phyloP scores from a whole-genome alignment of 2,113 vertebrate species.

The Bubalus kerabau region DNA sequence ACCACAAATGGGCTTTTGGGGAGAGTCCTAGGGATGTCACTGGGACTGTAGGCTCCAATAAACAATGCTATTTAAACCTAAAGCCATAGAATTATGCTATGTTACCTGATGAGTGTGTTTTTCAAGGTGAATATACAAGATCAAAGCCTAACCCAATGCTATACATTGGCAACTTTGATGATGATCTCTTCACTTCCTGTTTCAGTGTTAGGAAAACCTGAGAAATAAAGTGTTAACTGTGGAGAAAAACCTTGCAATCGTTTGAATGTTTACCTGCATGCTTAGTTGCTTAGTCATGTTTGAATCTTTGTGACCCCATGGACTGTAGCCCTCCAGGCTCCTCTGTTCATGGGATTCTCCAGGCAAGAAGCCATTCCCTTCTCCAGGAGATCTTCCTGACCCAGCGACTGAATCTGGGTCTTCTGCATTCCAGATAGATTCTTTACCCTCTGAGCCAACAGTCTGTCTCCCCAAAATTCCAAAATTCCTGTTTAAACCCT shows the following conservation, averaged over 20 bases:
- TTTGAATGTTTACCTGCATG: not conserved
- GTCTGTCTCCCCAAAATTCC: not conserved
- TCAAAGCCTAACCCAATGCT: not conserved
- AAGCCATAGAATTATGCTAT: not conserved
- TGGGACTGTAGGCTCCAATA: not conserved
- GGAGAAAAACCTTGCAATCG: not conserved
- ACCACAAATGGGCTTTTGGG: not conserved
- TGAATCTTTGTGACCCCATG: not conserved
- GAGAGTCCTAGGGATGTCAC: not conserved
- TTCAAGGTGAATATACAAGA: not conserved
- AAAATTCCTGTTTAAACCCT: not conserved
- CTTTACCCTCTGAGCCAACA: not conserved
- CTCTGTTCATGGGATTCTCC: not conserved
- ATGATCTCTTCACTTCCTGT: not conserved
- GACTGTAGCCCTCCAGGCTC: not conserved
- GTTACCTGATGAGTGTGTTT: not conserved
- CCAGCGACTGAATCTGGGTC: not conserved
- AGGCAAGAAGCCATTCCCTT: not conserved
- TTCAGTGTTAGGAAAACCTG: not conserved
- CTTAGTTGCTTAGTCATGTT: not conserved
- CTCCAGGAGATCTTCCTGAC: not conserved
- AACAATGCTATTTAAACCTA: not conserved
- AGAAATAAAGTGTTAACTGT: not conserved
- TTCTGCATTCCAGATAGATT: not conserved
- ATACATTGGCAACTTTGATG: not conserved